phyloP scores from a whole-genome alignment of 2,797 vertebrate species.

The Chloroceryle amazona region DNA sequence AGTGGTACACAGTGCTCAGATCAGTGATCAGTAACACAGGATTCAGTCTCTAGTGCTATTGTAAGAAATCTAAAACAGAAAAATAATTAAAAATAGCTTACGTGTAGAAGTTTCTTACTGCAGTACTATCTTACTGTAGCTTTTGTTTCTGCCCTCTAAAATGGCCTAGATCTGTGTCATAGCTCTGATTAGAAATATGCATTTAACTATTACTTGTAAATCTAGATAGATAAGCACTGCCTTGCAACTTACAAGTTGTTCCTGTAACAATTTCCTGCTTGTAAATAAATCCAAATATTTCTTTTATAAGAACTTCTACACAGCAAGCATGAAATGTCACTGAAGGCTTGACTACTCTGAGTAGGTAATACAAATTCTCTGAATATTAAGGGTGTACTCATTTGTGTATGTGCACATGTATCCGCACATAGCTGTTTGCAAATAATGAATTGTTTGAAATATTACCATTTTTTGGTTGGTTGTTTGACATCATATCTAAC shows the following conservation, averaged over 20 bases:
- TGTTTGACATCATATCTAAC: background rate
- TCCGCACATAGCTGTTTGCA: rapidly evolving
- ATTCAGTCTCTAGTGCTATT: rapidly evolving
- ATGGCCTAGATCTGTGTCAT: rapidly evolving
- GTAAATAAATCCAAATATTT: background rate
- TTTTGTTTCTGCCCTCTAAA: background rate
- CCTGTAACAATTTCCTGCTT: background rate
- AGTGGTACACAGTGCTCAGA: background rate
- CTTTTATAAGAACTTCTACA: background rate
- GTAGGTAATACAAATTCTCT: background rate
- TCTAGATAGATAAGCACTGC: background rate
- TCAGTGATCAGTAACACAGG: background rate
- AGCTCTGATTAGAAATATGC: background rate
- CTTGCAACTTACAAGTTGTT: background rate
- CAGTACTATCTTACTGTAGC: background rate
- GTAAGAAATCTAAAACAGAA: background rate
- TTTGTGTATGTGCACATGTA: no score
- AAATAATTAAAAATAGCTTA: background rate
- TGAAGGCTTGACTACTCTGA: background rate
- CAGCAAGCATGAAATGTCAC: background rate
- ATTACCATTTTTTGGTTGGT: background rate
- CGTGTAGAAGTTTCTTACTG: background rate
- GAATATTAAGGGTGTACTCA: background rate
- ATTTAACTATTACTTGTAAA: background rate
- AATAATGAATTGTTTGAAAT: background rate